phyloP scores from a whole-genome alignment of 2,113 vertebrate genomes.

The Hassar affinis region DNA sequence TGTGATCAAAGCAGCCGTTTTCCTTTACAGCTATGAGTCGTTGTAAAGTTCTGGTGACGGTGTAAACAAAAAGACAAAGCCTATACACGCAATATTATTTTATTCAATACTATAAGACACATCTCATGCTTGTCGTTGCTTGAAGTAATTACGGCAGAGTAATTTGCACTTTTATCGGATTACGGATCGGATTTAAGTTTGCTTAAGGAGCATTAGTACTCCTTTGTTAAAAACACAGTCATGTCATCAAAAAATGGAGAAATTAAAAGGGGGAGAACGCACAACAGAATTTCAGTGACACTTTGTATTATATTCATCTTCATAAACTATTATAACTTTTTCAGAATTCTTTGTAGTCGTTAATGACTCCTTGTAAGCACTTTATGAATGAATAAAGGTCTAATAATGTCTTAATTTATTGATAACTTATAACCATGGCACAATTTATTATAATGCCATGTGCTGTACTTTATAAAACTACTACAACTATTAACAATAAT shows the following conservation, averaged over 20 bases:
- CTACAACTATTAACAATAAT: neutral
- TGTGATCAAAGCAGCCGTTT: constrained; percentile 38
- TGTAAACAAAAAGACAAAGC: constrained; percentile 7
- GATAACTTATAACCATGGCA: neutral
- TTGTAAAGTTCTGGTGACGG: neutral
- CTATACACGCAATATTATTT: neutral
- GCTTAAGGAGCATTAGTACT: neutral
- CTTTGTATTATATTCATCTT: neutral
- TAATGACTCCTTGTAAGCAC: neutral
- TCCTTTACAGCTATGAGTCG: neutral
- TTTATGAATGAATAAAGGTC: neutral
- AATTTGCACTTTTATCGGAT: neutral
- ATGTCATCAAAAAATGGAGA: neutral
- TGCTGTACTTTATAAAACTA: neutral
- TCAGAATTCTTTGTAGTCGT: neutral
- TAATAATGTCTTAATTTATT: neutral
- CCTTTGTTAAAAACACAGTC: neutral
- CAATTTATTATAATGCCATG: neutral
- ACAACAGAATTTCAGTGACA: neutral
- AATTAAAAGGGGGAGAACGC: neutral
- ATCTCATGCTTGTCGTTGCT: neutral
- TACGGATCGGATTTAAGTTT: neutral
- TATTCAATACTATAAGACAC: neutral
- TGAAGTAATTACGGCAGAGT: neutral
- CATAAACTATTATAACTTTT: neutral